A percentile compares a stretch with the other conserved stretches of the same genome.
Conservation (phyloP, 2,113 vertebrate species). For the Myxocyprinus asiaticus region DNA sequence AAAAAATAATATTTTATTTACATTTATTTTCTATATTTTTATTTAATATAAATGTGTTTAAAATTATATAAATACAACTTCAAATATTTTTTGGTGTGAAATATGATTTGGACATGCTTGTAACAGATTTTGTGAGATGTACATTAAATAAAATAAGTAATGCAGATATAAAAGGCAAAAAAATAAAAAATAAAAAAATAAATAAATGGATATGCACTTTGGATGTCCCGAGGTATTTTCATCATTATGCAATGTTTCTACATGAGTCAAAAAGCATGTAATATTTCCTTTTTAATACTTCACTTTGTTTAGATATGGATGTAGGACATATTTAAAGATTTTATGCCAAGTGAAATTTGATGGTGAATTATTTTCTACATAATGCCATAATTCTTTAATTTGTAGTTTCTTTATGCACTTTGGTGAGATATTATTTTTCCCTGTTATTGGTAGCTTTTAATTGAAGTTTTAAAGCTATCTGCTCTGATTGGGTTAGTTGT, state of each 20-base stretch:
- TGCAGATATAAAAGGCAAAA: conserved; percentile 2
- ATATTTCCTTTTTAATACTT: conserved; percentile 29
- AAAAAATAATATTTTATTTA: background rate
- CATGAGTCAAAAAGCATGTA: conserved; percentile 28
- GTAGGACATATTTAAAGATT: conserved; percentile 24
- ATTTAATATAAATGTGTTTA: too few relatives aligned
- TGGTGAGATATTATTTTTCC: conserved; percentile 1
- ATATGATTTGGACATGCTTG: background rate
- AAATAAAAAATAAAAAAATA: background rate
- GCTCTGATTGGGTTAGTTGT: too few relatives aligned
- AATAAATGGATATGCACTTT: conserved; percentile 50
- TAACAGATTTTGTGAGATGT: background rate
- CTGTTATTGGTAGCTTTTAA: too few relatives aligned
- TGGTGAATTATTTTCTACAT: conserved; percentile 36
- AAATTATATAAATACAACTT: too few relatives aligned
- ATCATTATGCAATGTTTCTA: conserved; percentile 59
- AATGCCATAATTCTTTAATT: conserved; percentile 22
- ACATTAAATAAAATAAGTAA: conserved; percentile 5
- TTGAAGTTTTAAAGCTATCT: too few relatives aligned
- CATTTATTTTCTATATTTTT: too few relatives aligned
- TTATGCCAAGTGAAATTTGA: conserved; percentile 38
- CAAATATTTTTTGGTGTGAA: background rate
- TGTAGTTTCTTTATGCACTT: conserved; percentile 29
- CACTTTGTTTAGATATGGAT: conserved; percentile 1
- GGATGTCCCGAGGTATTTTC: conserved; percentile 34